Percentiles rank a stretch among this genome's conserved stretches.
These are phyloP conservation scores for Mnemiopsis leidyi DNA, from an alignment of 37 sponge, comb jelly and placozoan genomes.

Conservation along the genomic window DNA sequence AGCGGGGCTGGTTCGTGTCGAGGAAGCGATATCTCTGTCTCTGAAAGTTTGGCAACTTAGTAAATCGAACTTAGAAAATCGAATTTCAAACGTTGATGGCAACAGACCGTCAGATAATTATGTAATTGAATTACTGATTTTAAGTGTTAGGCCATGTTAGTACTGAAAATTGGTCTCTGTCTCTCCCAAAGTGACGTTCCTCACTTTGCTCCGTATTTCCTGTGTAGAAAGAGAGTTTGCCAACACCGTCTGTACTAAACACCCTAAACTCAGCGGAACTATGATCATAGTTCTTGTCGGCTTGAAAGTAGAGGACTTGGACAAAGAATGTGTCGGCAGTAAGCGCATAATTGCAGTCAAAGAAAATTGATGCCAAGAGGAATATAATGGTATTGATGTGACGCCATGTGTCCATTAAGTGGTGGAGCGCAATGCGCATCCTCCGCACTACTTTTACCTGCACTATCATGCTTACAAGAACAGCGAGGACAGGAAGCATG, in stretches of 20 bases:
- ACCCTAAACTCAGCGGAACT: neutral
- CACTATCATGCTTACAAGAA: neutral
- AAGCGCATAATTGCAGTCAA: neutral
- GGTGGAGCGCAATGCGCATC: neutral
- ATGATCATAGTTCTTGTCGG: too few relatives aligned
- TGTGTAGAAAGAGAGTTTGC: too few relatives aligned
- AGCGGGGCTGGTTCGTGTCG: constrained; percentile 38
- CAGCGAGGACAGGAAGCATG: neutral
- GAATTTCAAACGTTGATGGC: neutral
- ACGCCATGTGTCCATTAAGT: neutral
- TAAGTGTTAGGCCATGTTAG: too few relatives aligned
- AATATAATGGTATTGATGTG: neutral
- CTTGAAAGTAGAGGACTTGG: neutral
- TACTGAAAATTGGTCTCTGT: too few relatives aligned
- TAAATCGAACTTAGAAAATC: too few relatives aligned
- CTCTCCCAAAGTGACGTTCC: too few relatives aligned
- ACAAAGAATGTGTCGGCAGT: neutral
- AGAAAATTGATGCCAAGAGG: neutral
- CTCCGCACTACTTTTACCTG: neutral
- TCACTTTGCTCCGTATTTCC: too few relatives aligned
- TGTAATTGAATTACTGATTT: too few relatives aligned
- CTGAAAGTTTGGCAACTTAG: neutral
- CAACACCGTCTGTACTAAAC: neutral
- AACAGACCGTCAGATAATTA: too few relatives aligned
- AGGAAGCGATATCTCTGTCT: neutral